phyloP scores from a whole-genome alignment of 1,140 invertebrate species.

The Vanessa tameamea region DNA sequence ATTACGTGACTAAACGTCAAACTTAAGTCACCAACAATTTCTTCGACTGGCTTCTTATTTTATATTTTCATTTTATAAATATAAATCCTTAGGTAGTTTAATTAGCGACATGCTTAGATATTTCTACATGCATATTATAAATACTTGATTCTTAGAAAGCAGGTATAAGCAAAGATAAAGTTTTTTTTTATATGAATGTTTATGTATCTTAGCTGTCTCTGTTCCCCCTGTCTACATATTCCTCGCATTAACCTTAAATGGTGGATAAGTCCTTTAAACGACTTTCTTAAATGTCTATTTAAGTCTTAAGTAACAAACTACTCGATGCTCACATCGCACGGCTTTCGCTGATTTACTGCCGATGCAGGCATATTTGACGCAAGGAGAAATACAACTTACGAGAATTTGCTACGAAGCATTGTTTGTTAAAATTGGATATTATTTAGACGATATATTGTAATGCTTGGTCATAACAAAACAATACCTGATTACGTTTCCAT shows the following conservation, averaged over 20 bases:
- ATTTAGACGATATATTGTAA: too few relatives aligned
- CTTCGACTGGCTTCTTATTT: too few relatives aligned
- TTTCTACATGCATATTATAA: too few relatives aligned
- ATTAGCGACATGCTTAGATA: too few relatives aligned
- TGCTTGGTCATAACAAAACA: too few relatives aligned
- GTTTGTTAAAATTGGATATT: background rate
- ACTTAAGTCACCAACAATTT: too few relatives aligned
- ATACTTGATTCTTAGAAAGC: background rate
- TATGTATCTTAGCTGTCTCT: constrained; percentile 13
- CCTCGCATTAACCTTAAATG: constrained; percentile 30
- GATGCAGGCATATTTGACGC: constrained; percentile 21
- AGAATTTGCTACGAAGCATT: constrained; percentile 11
- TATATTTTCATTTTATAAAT: too few relatives aligned
- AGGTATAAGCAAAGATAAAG: background rate
- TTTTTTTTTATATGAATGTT: constrained; percentile 15
- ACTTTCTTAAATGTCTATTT: constrained; percentile 42
- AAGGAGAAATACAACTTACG: constrained; percentile 17
- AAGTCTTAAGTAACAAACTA: constrained; percentile 37
- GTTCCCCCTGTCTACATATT: constrained; percentile 29
- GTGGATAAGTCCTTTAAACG: constrained; percentile 38
- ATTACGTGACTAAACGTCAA: too few relatives aligned
- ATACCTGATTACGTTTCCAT: too few relatives aligned
- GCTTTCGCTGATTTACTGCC: constrained; percentile 41
- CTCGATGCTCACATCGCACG: constrained; percentile 21
- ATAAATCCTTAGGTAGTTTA: too few relatives aligned